Conservation (phyloP, 2,888 invertebrate species). For the Blastobasis lacticolella region DNA sequence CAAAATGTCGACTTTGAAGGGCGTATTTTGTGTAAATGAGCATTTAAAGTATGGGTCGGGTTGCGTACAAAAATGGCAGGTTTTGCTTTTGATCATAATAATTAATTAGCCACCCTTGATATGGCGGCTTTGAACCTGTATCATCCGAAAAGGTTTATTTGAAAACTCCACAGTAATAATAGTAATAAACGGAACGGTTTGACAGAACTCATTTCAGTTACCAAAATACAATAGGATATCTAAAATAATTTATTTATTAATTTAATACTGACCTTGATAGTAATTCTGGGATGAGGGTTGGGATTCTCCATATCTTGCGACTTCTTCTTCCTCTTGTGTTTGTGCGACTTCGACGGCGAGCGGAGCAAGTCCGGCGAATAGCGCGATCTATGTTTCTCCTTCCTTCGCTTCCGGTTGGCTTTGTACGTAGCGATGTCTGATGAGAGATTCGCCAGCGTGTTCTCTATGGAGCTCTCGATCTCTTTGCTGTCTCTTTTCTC, state of each 20-base stretch:
- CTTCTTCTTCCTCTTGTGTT: slow-evolving; percentile 87
- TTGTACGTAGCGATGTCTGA: slow-evolving; percentile 71
- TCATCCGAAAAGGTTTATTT: too few species aligned
- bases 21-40: too few species aligned
- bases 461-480: slow-evolving; percentile 65
- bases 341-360: slow-evolving; percentile 82
- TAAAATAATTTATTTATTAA: not conserved
- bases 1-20: too few species aligned
- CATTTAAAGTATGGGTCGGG: too few species aligned
- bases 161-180: too few species aligned
- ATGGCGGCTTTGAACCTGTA: too few species aligned
- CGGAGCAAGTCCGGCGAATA: slow-evolving; percentile 81
- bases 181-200: too few species aligned
- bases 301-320: slow-evolving; percentile 77
- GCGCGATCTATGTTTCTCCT: slow-evolving; percentile 84
- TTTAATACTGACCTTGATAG: slow-evolving; percentile 77
- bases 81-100: too few species aligned
- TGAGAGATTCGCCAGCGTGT: slow-evolving; percentile 58
- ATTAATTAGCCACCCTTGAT: too few species aligned
- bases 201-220: too few species aligned
- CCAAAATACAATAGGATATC: too few species aligned
- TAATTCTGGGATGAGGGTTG: slow-evolving; percentile 82
- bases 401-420: slow-evolving; percentile 79
- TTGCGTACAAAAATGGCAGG: too few species aligned
- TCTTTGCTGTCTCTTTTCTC: slow-evolving; percentile 55